Percentiles rank a stretch among this genome's conserved stretches.
These are phyloP conservation scores for Bhutanitis thaidina DNA, from an alignment of 2,888 invertebrate genomes.

Conservation along the genomic window DNA sequence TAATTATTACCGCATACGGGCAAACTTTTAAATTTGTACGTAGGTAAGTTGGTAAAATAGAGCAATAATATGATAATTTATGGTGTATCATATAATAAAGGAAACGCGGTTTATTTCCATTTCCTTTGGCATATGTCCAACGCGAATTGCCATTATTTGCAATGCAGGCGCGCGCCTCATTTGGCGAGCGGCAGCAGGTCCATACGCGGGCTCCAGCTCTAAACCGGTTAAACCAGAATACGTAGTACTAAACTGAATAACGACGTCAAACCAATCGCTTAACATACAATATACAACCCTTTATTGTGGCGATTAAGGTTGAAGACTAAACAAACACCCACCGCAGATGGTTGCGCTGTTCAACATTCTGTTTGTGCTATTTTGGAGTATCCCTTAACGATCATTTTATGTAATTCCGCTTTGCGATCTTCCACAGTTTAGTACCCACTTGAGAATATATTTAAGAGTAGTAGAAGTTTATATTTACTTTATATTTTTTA, in stretches of 20 bases:
- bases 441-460: constrained; percentile 13
- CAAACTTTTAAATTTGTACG: too few relatives aligned
- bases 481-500: too few relatives aligned
- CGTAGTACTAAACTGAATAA: constrained; percentile 61
- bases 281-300: constrained; percentile 44
- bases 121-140: constrained; percentile 37
- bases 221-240: constrained; percentile 76
- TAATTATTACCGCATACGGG: too few relatives aligned
- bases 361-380: constrained; percentile 43
- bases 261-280: constrained; percentile 38
- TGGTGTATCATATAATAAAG: constrained; percentile 12
- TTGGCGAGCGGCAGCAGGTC: constrained; percentile 71
- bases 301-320: constrained; percentile 37
- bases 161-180: constrained; percentile 63
- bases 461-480: neutral
- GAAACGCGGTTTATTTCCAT: constrained; percentile 28
- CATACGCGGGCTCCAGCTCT: constrained; percentile 61
- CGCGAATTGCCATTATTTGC: constrained; percentile 48
- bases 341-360: constrained; percentile 38
- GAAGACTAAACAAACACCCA: constrained; percentile 29
- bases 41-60: too few relatives aligned
- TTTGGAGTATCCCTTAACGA: constrained; percentile 50
- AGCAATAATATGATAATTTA: neutral
- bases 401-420: constrained; percentile 32
- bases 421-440: constrained; percentile 25